These are phyloP conservation scores for Agrotis segetum DNA, from an alignment of 2,888 invertebrate genomes.

Conservation along the genomic window DNA sequence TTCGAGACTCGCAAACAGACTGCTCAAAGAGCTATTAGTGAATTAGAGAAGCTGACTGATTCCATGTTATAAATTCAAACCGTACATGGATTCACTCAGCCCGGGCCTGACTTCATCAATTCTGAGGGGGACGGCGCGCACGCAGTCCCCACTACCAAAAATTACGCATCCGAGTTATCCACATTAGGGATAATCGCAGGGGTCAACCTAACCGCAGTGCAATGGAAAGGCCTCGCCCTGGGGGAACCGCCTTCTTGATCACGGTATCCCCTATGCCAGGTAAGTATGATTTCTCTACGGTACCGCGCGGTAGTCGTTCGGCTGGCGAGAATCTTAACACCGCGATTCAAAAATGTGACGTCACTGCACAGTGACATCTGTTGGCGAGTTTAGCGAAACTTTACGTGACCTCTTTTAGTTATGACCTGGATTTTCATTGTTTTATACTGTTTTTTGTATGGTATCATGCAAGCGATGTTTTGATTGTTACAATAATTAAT, in stretches of 20 bases:
- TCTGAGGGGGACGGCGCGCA: slow-evolving; percentile 58
- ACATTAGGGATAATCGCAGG: slow-evolving; percentile 69
- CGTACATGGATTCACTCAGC: not conserved
- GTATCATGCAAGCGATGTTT: not conserved
- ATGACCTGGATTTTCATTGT: not conserved
- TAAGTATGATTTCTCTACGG: slow-evolving; percentile 59
- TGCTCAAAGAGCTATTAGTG: no score
- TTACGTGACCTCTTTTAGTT: no score
- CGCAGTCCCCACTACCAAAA: slow-evolving; percentile 69
- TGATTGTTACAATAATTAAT: not conserved
- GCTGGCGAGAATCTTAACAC: slow-evolving; percentile 50
- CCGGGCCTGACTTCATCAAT: not conserved
- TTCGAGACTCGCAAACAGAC: no score
- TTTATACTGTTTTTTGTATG: not conserved
- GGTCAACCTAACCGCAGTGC: slow-evolving; percentile 69
- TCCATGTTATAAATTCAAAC: no score
- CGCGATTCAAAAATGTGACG: slow-evolving; percentile 51
- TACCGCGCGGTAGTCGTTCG: slow-evolving; percentile 27
- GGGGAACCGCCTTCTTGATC: slow-evolving; percentile 69
- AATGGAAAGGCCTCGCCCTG: slow-evolving; percentile 68
- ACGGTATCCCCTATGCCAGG: slow-evolving; percentile 68
- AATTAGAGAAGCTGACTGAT: no score
- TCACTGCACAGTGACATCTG: slow-evolving; percentile 78
- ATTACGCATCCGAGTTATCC: slow-evolving; percentile 69
- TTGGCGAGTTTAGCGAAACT: slow-evolving; percentile 2